Evolutionary conservation across 2,797 vertebrate genomes (phyloP), one percentile per base, ranked within the genome.

Genomic region (Mergus octosetaceus): DNA sequence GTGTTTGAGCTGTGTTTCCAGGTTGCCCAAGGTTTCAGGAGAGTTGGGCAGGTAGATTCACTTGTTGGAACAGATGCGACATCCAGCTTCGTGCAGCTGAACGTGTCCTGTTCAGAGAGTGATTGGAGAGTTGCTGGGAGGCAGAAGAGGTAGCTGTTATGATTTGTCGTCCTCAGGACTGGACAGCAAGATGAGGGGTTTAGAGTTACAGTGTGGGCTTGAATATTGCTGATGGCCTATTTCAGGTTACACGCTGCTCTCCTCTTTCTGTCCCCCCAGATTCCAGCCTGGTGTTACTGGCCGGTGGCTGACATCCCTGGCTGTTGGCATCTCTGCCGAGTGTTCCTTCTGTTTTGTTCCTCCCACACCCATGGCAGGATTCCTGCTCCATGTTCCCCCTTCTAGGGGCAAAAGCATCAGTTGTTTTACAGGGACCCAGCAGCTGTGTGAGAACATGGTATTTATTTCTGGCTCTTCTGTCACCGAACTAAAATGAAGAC

Each of bases 371-470:
- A 65, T 28, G 78, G 32, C 62, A 45, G 70, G 32, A 30, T 78
- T 72, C 7, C 17, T 70, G 14, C 30, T 41, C 17, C 9, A 2
- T 27, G 7, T 38, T 5, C 2, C 0, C 9, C 68, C 0, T 71
- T 85, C 66, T 36, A 83, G 39, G 11, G 69, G 13, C 28, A 49
- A 57, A 90, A 34, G 6, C 24, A 34, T 49, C 13, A 43, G 5
- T 32, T 73, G 8, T 87, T 82, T 82, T 14, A 6, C 11, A 22
- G 58, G 11, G 5, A 15, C 32, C 8, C 53, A 64, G 74, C 65
- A n/a, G 3, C 25, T 79, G 18, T 38, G 25, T 77, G 69, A 68
- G 85, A 89, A 60, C 13, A 13, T 38, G 4, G 1, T 20, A 2
- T 7, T 73, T 25, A 2, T 7, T 70, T 66, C 32, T 58, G 9